Base-by-base conservation (phyloP, 2,888 invertebrate genomes). In the Caenorhabditis becei region DNA sequence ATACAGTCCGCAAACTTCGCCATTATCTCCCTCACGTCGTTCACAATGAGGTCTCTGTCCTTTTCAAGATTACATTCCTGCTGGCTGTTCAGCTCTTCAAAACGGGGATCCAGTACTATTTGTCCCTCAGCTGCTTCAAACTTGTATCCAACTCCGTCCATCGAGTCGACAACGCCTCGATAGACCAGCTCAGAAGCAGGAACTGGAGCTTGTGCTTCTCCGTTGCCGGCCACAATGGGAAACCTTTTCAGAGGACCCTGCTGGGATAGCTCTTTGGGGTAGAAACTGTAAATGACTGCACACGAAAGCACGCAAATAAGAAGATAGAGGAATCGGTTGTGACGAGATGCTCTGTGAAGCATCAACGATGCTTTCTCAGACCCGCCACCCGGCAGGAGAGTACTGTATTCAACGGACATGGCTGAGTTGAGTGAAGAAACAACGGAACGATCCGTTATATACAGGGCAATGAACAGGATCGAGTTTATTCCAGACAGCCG, bases 241-340 rank as follows among this genome's bases (percentile, higher is more conserved):
- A 11, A 14, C 0, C 3, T 8, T n/a, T n/a, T 54, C 41, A 14
- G 14, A 10, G 47, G 47, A 47, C 47, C 2, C 14, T 10, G 41
- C 7, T 54, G 28, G 18, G 20, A n/a, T 11, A 10, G 14, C 11
- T 56, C 59, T 23, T 3, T 37, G 16, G 59, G 59, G n/a, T 59
- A 59, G 24, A n/a, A 41, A 35, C 59, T 59, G 24, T 59, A 59
- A 16, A 41, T 59, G 23, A 41, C 14, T 1, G 41, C 59, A 20
- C n/a, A 16, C 23, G 41, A 35, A 2, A 59, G 59, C 1, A 59
- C 23, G 18, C 59, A 59, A 16, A 59, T 59, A 35, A 59, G 24
- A 7, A 59, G 32, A 24, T 59, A 59, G 41, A 59, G 59, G 24
- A 59, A 59, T 5, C 59, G 59, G n/a, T 59, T 59, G 59, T 59